Conservation (phyloP, 2,888 invertebrate genomes). For the Hirtodrosophila alboralis region DNA sequence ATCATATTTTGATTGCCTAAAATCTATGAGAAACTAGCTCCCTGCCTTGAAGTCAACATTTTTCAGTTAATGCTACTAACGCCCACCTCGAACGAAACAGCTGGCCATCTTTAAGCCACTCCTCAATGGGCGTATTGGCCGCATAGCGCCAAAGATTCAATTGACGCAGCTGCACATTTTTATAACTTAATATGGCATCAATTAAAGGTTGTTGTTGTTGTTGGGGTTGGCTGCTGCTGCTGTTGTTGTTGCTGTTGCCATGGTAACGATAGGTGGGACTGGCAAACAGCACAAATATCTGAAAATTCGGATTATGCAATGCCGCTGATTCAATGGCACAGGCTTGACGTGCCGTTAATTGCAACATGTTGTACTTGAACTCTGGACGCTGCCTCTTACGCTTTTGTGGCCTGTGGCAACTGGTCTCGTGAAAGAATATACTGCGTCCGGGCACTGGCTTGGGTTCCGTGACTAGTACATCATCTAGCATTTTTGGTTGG, state of each 20-base stretch:
- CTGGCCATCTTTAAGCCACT: constrained; percentile 78
- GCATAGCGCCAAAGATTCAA: constrained; percentile 82
- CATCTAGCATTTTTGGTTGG: constrained; percentile 62
- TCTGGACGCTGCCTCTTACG: constrained; percentile 33
- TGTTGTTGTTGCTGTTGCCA: constrained; percentile 36
- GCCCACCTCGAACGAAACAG: constrained; percentile 77
- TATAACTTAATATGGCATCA: constrained; percentile 76
- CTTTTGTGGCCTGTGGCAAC: constrained; percentile 67
- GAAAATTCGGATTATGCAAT: constrained; percentile 76
- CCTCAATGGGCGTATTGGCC: constrained; percentile 77
- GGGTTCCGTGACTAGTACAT: constrained; percentile 75
- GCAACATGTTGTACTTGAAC: constrained; percentile 46
- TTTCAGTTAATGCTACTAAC: too few relatives aligned
- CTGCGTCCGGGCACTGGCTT: constrained; percentile 79
- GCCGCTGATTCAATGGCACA: constrained; percentile 83
- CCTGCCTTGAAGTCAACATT: too few relatives aligned
- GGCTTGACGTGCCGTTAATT: constrained; percentile 79
- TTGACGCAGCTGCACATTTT: constrained; percentile 80
- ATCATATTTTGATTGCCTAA: too few relatives aligned
- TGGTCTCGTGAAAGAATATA: constrained; percentile 84
- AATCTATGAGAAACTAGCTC: too few relatives aligned
- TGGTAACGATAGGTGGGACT: constrained; percentile 71
- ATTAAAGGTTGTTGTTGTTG: constrained; percentile 53
- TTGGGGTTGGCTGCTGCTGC: constrained; percentile 44
- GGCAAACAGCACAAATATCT: constrained; percentile 82